Evolutionary conservation across 2,797 vertebrate genomes (phyloP).

Genomic region (Lutjanus argentimaculatus): DNA sequence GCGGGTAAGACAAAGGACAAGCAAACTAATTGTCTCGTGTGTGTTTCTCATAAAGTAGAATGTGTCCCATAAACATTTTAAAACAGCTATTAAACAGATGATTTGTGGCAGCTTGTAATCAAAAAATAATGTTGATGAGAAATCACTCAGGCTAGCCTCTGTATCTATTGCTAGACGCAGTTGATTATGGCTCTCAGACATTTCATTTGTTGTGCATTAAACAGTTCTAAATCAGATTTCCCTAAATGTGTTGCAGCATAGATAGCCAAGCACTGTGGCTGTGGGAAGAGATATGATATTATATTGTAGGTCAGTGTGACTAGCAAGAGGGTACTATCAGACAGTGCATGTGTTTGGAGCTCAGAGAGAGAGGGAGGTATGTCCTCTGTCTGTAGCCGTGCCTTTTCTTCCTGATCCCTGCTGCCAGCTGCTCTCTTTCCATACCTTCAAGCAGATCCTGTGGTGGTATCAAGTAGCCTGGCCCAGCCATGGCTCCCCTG

Average conservation of each 20-base stretch:
- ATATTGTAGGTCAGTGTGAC: constrained; percentile 30
- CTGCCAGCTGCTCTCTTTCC: constrained; percentile 79
- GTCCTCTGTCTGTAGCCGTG: constrained; percentile 72
- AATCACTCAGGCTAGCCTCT: not conserved
- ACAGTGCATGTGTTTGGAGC: constrained; percentile 27
- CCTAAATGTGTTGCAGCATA: not conserved
- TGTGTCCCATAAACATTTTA: not conserved
- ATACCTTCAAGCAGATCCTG: constrained; percentile 73
- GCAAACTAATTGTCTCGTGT: not conserved
- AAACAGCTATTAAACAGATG: constrained; percentile 2
- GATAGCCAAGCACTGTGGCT: not conserved
- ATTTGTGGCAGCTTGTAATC: constrained; percentile 18
- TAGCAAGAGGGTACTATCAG: constrained; percentile 16
- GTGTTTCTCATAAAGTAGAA: constrained; percentile 7
- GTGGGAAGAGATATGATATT: not conserved
- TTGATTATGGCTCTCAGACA: constrained; percentile 3
- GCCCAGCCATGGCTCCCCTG: constrained; percentile 51
- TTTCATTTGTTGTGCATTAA: not conserved
- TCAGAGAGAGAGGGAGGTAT: constrained; percentile 45
- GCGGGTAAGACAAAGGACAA: not conserved
- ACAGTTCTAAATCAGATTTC: constrained; percentile 8
- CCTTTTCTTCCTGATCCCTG: constrained; percentile 73
- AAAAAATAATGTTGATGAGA: not conserved
- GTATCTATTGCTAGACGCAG: not conserved
- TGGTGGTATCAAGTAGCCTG: constrained; percentile 77